Evolutionary conservation across 2,797 vertebrate genomes (phyloP).

Genomic region (Oreochromis grahami): DNA sequence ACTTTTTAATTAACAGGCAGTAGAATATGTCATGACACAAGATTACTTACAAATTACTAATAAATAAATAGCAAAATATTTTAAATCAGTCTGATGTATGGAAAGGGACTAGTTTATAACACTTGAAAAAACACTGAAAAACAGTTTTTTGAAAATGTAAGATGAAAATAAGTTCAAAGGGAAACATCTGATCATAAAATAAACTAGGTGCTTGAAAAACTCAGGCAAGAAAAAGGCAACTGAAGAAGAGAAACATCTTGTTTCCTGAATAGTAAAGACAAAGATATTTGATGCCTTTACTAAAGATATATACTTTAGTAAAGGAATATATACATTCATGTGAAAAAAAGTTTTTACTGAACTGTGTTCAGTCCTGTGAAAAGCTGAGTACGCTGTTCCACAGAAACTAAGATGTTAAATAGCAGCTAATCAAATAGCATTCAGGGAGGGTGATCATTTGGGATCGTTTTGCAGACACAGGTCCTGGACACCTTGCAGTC

Average conservation of each 20-base stretch:
- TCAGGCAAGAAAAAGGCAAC: neutral
- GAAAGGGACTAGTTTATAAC: neutral
- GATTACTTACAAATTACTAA: neutral
- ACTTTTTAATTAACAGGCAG: neutral
- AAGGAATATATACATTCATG: neutral
- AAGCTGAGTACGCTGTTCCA: neutral
- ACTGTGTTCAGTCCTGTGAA: neutral
- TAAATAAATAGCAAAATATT: neutral
- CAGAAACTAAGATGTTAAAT: neutral
- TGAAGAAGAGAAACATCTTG: neutral
- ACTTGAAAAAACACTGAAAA: neutral
- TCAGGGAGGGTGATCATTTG: neutral
- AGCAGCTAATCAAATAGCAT: neutral
- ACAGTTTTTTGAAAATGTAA: neutral
- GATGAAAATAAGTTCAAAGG: neutral
- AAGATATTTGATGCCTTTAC: neutral
- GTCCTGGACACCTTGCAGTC: neutral
- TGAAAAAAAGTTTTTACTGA: neutral
- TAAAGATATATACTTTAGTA: neutral
- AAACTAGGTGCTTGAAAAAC: neutral
- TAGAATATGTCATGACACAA: neutral
- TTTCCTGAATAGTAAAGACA: neutral
- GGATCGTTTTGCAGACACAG: neutral
- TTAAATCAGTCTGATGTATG: neutral
- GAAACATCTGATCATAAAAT: neutral